These are phyloP conservation scores for Alectura lathami DNA, from an alignment of 2,113 vertebrate species.

Conservation along the genomic window DNA sequence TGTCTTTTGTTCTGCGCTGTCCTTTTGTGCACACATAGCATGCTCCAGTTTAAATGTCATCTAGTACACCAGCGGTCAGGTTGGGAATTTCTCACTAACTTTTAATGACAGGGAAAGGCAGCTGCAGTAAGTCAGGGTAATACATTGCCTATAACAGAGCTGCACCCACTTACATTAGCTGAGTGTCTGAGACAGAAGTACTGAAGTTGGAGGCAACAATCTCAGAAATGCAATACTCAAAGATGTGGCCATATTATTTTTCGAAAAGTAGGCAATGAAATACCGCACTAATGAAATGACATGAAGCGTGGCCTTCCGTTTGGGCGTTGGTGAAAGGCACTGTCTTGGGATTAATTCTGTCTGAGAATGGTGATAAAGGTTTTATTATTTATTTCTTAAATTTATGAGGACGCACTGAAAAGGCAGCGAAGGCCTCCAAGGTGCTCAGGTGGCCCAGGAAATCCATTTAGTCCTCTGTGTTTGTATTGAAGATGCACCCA, in stretches of 20 bases:
- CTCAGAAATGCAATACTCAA: not conserved
- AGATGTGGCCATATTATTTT: not conserved
- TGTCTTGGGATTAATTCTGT: conserved; percentile 1
- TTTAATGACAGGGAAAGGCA: not conserved
- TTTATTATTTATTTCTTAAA: conserved; percentile 22
- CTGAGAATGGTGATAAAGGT: conserved; percentile 15
- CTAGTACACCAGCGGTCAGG: not conserved
- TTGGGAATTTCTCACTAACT: conserved; percentile 54
- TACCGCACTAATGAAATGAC: not conserved
- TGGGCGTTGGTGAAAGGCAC: not conserved
- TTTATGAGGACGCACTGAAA: conserved; percentile 2
- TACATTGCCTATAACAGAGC: not conserved
- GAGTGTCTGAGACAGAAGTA: conserved; percentile 1
- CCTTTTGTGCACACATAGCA: not conserved
- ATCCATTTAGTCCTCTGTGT: not conserved
- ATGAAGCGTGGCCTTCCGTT: not conserved
- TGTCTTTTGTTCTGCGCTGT: not conserved
- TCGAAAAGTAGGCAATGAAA: not conserved
- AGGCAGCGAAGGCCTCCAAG: not conserved
- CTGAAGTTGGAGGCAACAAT: not conserved
- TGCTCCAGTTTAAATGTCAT: not conserved
- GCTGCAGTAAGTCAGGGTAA: not conserved
- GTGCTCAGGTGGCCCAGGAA: not conserved
- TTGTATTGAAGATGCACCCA: not conserved
- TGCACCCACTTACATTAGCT: not conserved